Percentiles rank a stretch among this genome's conserved stretches.
phyloP scores from a whole-genome alignment of 2,113 vertebrate genomes.

The Anoplopoma fimbria region DNA sequence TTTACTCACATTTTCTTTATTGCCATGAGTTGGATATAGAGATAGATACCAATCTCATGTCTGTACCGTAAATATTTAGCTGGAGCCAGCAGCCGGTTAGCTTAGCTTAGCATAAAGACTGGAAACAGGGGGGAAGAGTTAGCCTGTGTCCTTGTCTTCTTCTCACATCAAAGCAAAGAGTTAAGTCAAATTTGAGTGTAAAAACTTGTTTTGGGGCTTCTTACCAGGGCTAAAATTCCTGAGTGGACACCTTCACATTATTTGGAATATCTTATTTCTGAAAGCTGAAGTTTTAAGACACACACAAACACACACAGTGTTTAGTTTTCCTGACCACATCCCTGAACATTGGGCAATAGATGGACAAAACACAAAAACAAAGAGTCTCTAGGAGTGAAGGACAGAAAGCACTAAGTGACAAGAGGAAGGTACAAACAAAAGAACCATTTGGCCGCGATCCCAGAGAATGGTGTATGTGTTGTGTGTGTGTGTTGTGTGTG shows the following conservation, averaged over 20 bases:
- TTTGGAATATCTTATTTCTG: neutral
- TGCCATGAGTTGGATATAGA: neutral
- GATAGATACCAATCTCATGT: neutral
- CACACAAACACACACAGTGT: neutral
- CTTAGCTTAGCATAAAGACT: neutral
- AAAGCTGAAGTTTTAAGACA: neutral
- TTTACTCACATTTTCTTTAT: neutral
- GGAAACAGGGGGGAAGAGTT: neutral
- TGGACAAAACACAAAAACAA: constrained; percentile 49
- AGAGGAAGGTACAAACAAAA: constrained; percentile 80
- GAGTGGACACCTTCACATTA: neutral
- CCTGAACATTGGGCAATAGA: constrained; percentile 28
- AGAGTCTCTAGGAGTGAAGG: constrained; percentile 66
- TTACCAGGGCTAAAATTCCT: neutral
- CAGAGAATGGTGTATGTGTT: constrained; percentile 64
- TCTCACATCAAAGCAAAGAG: neutral
- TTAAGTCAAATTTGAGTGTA: neutral
- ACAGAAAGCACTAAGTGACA: constrained; percentile 75
- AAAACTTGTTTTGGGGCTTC: neutral
- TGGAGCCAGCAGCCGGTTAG: neutral
- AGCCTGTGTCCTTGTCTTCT: neutral
- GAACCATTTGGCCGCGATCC: constrained; percentile 72
- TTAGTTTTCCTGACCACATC: constrained; percentile 34
- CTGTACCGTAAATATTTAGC: neutral
- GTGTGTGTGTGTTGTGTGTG: constrained; percentile 48